Base-by-base conservation (phyloP, 2,888 invertebrate genomes). In the Pelosia muscerda region DNA sequence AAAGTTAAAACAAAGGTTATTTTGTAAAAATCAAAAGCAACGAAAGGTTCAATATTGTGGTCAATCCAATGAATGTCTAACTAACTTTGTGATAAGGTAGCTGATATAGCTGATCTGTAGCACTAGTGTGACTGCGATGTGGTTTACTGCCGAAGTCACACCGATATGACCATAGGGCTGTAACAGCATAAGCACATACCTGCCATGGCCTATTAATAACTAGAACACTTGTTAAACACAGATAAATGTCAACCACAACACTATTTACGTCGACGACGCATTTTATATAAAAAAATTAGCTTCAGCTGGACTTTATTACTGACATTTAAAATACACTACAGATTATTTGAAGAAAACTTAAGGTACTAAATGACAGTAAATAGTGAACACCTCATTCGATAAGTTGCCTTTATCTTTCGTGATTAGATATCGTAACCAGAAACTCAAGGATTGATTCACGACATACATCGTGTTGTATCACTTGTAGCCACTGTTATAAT, bases 251-350 rank as follows among this genome's bases (percentile, higher is more conserved):
- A 69, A 86, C 88, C 91, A 88, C 84, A 76, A 73, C 86, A 89
- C 86, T 90, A 92, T 93, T 93, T 93, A 85, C 92, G 91, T 75
- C 89, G 87, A 42, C 91, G 92, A 75, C 92, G 90, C 93, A 93
- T 92, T 90, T 90, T 89, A 74, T 73, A 71, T 81, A 19, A 85
- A 82, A n/a, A 71, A 69, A 70, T 76, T 72, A 66, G 9, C 49
- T 22, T 62, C 34, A 66, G 6, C 28, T 49, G 28, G 13, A 61
- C 42, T 13, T 5, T 63, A 10, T 56, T 26, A 61, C 8, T 31
- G 38, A 49, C 49, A 65, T 53, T 65, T 42, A 56, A 23, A 68
- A 58, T 15, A 28, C 54, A 61, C 55, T 26, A 55, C 55, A 62
- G 56, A 62, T 42, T 56, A 42, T 42, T 55, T 42, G 58, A 26